phyloP scores from a whole-genome alignment of 2,888 invertebrate species.

The Hirtodrosophila cameraria region DNA sequence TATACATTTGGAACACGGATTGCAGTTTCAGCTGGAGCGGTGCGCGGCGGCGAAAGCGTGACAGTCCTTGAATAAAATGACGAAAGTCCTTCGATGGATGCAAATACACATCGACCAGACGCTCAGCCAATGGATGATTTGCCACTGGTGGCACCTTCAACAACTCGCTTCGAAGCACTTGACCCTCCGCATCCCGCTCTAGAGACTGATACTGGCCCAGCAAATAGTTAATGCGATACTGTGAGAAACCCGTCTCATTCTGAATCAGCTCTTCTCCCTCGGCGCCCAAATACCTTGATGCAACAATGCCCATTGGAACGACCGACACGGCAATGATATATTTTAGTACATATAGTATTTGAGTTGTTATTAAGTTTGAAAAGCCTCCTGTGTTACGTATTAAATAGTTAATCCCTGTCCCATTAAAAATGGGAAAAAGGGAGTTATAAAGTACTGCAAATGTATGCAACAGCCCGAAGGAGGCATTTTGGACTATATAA shows the following conservation, averaged over 20 bases:
- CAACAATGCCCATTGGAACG: slow-evolving; percentile 37
- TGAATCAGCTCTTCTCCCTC: slow-evolving; percentile 27
- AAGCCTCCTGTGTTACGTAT: too few relatives aligned
- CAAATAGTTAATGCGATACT: slow-evolving; percentile 41
- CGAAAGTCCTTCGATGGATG: slow-evolving; percentile 43
- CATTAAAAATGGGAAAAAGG: too few relatives aligned
- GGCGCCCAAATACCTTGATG: slow-evolving; percentile 31
- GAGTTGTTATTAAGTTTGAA: too few relatives aligned
- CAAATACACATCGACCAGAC: slow-evolving; percentile 37
- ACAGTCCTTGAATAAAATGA: slow-evolving; percentile 40
- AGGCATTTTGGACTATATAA: too few relatives aligned
- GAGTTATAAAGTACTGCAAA: too few relatives aligned
- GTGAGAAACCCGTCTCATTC: slow-evolving; percentile 45
- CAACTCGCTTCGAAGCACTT: slow-evolving; percentile 38
- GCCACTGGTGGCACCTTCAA: slow-evolving; percentile 45
- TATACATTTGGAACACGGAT: slow-evolving; percentile 34
- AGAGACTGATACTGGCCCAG: slow-evolving; percentile 34
- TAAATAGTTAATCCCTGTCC: too few relatives aligned
- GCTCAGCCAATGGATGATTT: slow-evolving; percentile 43
- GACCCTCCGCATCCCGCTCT: slow-evolving; percentile 37
- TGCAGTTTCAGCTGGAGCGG: slow-evolving; percentile 33
- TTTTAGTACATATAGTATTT: not conserved
- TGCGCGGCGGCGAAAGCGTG: slow-evolving; percentile 35
- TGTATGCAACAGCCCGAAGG: too few relatives aligned
- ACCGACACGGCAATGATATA: not conserved